Evolutionary conservation across 2,797 vertebrate species (phyloP), one percentile per base, ranked within the genome.

Genomic region (Melopsittacus undulatus): DNA sequence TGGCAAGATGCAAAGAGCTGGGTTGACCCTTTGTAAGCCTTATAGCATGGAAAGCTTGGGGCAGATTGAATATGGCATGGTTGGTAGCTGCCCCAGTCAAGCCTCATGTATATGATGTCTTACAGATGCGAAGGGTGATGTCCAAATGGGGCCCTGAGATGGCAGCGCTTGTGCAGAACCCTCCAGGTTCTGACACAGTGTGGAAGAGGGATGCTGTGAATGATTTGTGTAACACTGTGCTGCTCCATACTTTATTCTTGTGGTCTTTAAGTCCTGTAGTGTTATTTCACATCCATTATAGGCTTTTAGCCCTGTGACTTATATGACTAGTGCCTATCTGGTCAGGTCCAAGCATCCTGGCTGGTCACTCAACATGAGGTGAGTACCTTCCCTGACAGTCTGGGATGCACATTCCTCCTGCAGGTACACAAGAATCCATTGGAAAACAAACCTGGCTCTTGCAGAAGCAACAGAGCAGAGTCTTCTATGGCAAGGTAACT

Each of bases 21-120:
- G 34, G 12, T 22, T 87, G 93, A 87, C 78, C 68, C 85, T 92
- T 83, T 83, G 64, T 45, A 48, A 64, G 34, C 66, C 82, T 54
- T 5, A 54, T 15, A 43, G 66, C 38, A 24, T 34, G 49, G 81
- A 73, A 66, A 54, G 19, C 18, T 11, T 11, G 64, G 64, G 64
- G 27, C 24, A n/a, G 29, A 29, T 42, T 10, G 27, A 29, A 30
- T 14, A 21, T 30, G 61, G 9, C 38, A 62, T 10, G 12, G 48
- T 48, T 48, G 46, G 46, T 48, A 48, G 22, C 46, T 48, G 22
- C 46, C 46, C 22, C 22, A 48, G 22, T 62, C 38, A 21, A 62
- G 38, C 29, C 23, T 29, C 7, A 1, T 6, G 11, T 48, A 2
- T 13, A 0, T 4, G 20, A 30, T 26, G 40, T 32, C 51, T 38